Evolutionary conservation across 2,113 vertebrate genomes (phyloP).

Genomic region (Corapipo altera): DNA sequence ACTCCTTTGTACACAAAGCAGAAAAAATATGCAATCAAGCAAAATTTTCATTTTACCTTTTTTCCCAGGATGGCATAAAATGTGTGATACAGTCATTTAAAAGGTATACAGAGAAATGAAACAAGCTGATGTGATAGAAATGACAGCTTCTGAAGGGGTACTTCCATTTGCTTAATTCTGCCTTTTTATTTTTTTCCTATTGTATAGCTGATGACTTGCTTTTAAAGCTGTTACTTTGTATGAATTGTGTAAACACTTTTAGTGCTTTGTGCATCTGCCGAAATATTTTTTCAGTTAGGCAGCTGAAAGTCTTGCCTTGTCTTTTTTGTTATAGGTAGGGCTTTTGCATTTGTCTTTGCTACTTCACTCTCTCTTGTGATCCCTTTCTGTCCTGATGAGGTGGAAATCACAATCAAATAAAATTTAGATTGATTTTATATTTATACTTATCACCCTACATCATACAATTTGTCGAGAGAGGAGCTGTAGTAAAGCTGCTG

Average conservation of each 20-base stretch:
- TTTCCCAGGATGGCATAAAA: neutral
- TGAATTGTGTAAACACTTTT: neutral
- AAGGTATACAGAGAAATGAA: neutral
- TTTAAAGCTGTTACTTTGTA: conserved; percentile 9
- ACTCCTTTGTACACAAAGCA: neutral
- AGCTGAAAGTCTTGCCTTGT: neutral
- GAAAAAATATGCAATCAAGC: neutral
- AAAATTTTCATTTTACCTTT: neutral
- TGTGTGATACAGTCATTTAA: neutral
- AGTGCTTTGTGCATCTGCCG: neutral
- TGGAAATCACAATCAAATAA: conserved; percentile 31
- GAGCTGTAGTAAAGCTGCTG: neutral
- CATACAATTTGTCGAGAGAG: neutral
- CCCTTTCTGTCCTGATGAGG: neutral
- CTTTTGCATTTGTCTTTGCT: neutral
- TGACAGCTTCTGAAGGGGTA: neutral
- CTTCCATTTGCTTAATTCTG: neutral
- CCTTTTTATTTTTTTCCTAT: neutral
- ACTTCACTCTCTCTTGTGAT: neutral
- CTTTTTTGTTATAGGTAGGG: neutral
- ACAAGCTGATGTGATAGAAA: neutral
- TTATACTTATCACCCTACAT: conserved; percentile 2
- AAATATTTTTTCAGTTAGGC: neutral
- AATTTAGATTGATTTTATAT: conserved; percentile 60
- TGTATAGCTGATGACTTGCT: neutral